Evolutionary conservation across 1,140 invertebrate genomes (phyloP), one percentile per base, ranked within the genome.

Genomic region (Thaumatotibia leucotreta): DNA sequence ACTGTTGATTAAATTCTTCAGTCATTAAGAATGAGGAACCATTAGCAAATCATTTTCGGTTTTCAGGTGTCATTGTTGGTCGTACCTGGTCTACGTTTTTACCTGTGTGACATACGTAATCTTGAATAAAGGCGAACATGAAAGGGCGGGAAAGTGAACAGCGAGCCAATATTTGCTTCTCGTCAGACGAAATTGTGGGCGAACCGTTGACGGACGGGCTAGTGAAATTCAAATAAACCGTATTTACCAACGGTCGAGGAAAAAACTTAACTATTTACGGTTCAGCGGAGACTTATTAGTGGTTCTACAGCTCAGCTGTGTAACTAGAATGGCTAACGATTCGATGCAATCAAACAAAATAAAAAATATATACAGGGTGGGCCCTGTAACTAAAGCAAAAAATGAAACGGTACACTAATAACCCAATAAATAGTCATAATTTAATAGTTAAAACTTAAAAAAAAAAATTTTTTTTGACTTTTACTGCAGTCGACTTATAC

Each of bases 171-270:
- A 58, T 58, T 58, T 58, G 52, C 52, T 58, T 58, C 27, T 58
- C 52, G 52, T 58, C 52, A 58, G 52, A 29, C 11, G 27, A 58
- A 58, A 58, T 58, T 58, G 52, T 58, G 52, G 52, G 52, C 52
- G 24, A 31, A 58, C 24, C 23, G 52, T 58, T 58, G 52, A 58
- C 52, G 52, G 52, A 58, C 52, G 52, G 52, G 24, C 52, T 58
- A 58, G 52, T 58, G 52, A 58, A 58, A 58, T 58, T 58, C 52
- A 58, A 58, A 58, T 58, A 58, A 58, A 58, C 52, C 52, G 52
- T 58, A 31, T 58, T 58, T 58, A 27, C 52, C 52, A 24, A 58
- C 52, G 52, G 11, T n/a, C n/a, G 52, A 45, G 52, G 52, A 27
- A 58, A 52, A 58, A 58, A 58, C 27, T 29, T 58, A 58, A 14